Conservation (phyloP, 35 echinoderm and acorn worm species). For the Heliocidaris erythrogramma region DNA sequence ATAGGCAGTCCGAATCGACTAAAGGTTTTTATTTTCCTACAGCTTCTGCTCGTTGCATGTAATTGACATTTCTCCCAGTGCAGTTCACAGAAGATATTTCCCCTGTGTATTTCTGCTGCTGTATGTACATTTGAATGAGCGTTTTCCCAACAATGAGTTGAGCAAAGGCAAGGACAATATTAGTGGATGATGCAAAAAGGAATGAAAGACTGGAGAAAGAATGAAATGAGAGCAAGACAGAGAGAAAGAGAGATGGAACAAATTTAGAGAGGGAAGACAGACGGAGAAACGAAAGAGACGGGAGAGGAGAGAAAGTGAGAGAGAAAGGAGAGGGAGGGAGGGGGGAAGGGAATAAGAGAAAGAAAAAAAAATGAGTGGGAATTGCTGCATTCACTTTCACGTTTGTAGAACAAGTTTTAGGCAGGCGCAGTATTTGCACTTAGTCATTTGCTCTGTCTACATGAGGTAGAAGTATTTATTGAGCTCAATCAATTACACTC, state of each 20-base stretch:
- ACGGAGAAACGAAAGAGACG: no score
- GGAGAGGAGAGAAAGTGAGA: not conserved
- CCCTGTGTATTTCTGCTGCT: not conserved
- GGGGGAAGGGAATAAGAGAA: not conserved
- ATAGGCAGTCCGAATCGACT: not conserved
- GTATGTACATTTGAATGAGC: constrained; percentile 11
- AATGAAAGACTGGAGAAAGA: not conserved
- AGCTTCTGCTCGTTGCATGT: not conserved
- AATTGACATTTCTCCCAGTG: not conserved
- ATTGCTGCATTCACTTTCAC: not conserved
- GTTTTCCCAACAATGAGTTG: not conserved
- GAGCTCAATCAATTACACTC: not conserved
- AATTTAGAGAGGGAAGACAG: no score
- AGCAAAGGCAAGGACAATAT: not conserved
- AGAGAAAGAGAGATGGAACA: not conserved
- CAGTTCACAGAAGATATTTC: not conserved
- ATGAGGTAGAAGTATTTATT: not conserved
- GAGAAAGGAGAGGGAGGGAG: not conserved
- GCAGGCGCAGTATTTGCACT: not conserved
- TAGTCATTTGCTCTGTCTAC: constrained; percentile 16
- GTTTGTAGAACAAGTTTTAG: not conserved
- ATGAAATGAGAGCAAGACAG: not conserved
- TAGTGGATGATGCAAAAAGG: not conserved
- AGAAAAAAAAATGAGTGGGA: not conserved
- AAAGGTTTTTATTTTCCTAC: not conserved